Conservation (phyloP, 2,113 vertebrate species). For the Hiodon alosoides region DNA sequence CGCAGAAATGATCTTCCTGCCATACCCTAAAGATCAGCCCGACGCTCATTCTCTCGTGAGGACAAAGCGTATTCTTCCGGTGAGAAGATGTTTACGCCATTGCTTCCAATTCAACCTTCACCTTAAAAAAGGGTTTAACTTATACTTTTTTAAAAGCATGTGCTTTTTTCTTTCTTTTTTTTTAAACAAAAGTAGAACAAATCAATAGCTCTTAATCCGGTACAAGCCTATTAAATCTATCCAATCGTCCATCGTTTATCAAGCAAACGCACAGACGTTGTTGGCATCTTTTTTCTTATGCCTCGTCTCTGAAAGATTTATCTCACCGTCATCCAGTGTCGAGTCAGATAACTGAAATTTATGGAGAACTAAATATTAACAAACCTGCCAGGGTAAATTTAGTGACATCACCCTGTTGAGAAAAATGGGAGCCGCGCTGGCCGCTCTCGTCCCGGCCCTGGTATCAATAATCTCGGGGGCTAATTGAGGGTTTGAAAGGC, state of each 20-base stretch:
- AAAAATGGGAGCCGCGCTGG: slow-evolving; percentile 29
- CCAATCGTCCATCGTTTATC: slow-evolving; percentile 22
- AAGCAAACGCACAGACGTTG: slow-evolving; percentile 10
- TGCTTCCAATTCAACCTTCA: neutral
- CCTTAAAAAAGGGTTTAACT: neutral
- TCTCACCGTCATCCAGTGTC: slow-evolving; percentile 33
- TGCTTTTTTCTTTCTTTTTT: neutral
- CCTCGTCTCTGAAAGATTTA: slow-evolving; percentile 30
- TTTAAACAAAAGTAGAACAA: neutral
- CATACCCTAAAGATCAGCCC: slow-evolving; percentile 24
- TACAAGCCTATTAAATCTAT: neutral
- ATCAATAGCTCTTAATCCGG: neutral
- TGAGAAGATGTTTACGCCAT: neutral
- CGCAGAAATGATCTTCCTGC: slow-evolving; percentile 6
- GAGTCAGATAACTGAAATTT: slow-evolving; percentile 30
- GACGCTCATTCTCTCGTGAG: neutral
- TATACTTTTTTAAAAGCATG: neutral
- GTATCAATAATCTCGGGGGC: slow-evolving; percentile 26
- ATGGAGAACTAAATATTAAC: slow-evolving; percentile 22
- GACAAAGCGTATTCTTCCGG: neutral
- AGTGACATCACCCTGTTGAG: slow-evolving; percentile 33
- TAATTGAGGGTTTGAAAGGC: slow-evolving; percentile 41
- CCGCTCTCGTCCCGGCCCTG: slow-evolving; percentile 23
- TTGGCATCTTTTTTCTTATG: slow-evolving; percentile 14
- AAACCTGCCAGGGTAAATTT: slow-evolving; percentile 29